Evolutionary conservation across 2,888 invertebrate genomes (phyloP).

Genomic region (Mesorhabditis belari): DNA sequence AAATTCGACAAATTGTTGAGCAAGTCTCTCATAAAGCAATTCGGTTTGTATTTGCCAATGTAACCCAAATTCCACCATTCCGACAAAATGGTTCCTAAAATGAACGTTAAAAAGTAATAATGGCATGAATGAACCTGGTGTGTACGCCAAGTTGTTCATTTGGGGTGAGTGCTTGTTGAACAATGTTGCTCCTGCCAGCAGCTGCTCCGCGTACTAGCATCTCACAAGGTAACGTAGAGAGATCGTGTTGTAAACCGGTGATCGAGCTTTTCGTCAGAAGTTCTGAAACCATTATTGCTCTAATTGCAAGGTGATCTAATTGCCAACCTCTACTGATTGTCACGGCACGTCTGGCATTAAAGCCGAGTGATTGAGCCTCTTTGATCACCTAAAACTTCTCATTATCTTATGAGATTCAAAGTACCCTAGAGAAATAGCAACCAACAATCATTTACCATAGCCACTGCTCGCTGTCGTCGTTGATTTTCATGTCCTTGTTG

Average conservation of each 20-base stretch:
- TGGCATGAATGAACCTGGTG: slow-evolving; percentile 7
- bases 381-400: slow-evolving; percentile 20
- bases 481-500: slow-evolving; percentile 32
- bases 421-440: neutral
- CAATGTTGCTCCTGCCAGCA: slow-evolving; percentile 19
- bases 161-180: slow-evolving; percentile 15
- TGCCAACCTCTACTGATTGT: slow-evolving; percentile 13
- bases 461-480: slow-evolving; percentile 24
- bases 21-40: neutral
- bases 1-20: neutral
- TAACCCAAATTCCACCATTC: slow-evolving; percentile 36
- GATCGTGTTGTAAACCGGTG: neutral
- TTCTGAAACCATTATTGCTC: neutral
- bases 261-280: neutral
- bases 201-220: slow-evolving; percentile 4
- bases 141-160: slow-evolving; percentile 26
- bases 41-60: slow-evolving; percentile 13
- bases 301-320: slow-evolving; percentile 3
- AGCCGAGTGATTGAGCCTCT: slow-evolving; percentile 24
- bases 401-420: too few species aligned
- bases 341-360: slow-evolving; percentile 23
- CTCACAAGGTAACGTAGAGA: neutral
- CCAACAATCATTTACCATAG: slow-evolving; percentile 8
- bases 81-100: slow-evolving; percentile 13
- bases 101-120: too few species aligned